Conservation (phyloP, 2,113 vertebrate species). For the Patagioenas fasciata region DNA sequence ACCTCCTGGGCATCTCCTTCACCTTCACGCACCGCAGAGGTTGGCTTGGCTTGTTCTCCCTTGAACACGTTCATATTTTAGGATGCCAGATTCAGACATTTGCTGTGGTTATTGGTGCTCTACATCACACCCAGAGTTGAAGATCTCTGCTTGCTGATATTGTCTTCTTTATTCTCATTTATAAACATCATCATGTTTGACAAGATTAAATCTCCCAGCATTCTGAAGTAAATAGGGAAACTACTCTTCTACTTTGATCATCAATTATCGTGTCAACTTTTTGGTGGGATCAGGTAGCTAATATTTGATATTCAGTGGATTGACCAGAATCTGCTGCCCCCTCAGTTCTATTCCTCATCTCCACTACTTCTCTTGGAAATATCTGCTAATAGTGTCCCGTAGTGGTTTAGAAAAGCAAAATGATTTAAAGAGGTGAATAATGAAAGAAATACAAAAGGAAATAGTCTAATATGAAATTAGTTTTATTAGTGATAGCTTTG, state of each 20-base stretch:
- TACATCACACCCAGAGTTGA: background rate
- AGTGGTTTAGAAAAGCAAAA: background rate
- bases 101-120: background rate
- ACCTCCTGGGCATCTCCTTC: constrained; percentile 53
- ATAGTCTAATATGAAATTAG: background rate
- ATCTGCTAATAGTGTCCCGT: background rate
- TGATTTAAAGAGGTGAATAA: background rate
- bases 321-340: background rate
- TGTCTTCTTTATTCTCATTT: background rate
- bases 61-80: background rate
- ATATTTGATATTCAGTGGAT: constrained; percentile 1
- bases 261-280: background rate
- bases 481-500: background rate
- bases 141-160: background rate
- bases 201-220: background rate
- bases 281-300: background rate
- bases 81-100: constrained; percentile 37
- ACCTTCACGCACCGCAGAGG: constrained; percentile 49
- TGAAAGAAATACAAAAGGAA: background rate
- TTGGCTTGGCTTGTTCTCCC: background rate
- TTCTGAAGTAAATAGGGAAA: constrained; percentile 44
- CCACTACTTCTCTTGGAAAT: background rate
- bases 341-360: background rate
- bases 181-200: background rate
- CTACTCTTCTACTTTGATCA: constrained; percentile 38